Evolutionary conservation across 2,113 vertebrate species (phyloP).

Genomic region (Balaeniceps rex): DNA sequence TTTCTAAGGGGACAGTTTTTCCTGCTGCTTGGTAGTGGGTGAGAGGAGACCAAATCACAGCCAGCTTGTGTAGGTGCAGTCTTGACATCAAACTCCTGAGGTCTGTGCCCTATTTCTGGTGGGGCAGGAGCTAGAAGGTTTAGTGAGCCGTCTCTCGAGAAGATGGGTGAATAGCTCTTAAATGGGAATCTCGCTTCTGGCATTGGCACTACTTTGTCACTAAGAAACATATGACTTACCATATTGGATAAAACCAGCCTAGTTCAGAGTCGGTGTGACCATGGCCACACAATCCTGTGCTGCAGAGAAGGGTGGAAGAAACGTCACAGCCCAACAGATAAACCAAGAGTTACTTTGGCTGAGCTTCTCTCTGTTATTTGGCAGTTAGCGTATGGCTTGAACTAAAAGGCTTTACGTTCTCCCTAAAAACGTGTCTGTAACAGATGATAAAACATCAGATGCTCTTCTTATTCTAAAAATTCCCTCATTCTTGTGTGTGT

Average conservation of each 20-base stretch:
- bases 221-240: neutral
- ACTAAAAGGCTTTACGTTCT: neutral
- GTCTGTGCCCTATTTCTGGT: neutral
- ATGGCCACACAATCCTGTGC: accelerated
- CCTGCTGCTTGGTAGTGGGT: neutral
- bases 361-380: neutral
- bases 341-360: neutral
- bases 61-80: neutral
- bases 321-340: neutral
- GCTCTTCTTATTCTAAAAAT: neutral
- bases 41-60: neutral
- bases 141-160: neutral
- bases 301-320: neutral
- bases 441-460: neutral
- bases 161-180: neutral
- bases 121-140: neutral
- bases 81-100: neutral
- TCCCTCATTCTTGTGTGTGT: neutral
- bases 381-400: neutral
- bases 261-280: neutral
- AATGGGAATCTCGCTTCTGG: neutral
- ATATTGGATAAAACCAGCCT: neutral
- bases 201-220: neutral
- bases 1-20: neutral
- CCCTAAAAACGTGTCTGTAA: neutral